Percentiles rank a stretch among this genome's conserved stretches.
Evolutionary conservation across 2,888 invertebrate species (phyloP).

Genomic region (Scaptomyza caliginosa): DNA sequence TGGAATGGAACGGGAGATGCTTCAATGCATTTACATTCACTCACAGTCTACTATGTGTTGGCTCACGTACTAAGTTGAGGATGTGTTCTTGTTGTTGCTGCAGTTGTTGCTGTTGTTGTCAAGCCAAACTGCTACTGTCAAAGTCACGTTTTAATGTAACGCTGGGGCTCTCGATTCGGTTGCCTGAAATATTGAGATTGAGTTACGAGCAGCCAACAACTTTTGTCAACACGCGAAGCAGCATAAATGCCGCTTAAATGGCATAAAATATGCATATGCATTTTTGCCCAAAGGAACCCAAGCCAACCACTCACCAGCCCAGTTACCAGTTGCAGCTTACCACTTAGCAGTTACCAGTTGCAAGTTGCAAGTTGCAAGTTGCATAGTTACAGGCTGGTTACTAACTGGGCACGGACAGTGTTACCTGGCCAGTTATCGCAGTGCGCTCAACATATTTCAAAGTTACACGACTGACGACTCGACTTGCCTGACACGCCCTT

Average conservation of each 20-base stretch:
- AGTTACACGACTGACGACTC: constrained; percentile 77
- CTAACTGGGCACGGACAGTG: constrained; percentile 29
- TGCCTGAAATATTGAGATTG: constrained; percentile 77
- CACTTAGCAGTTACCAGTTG: constrained; percentile 37
- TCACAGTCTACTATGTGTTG: constrained; percentile 54
- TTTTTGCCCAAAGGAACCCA: constrained; percentile 40
- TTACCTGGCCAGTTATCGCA: constrained; percentile 78
- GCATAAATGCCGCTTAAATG: constrained; percentile 78
- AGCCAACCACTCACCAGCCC: constrained; percentile 18
- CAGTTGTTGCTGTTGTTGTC: constrained; percentile 49
- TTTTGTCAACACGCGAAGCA: constrained; percentile 77
- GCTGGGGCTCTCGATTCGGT: constrained; percentile 53
- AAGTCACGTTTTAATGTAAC: constrained; percentile 78
- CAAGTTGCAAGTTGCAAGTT: constrained; percentile 33
- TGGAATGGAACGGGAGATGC: constrained; percentile 45
- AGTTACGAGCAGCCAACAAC: constrained; percentile 78
- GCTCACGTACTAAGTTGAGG: constrained; percentile 61
- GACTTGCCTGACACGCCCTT: constrained; percentile 73
- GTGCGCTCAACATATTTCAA: constrained; percentile 76
- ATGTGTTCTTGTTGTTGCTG: constrained; percentile 24
- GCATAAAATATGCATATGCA: constrained; percentile 78
- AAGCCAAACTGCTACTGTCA: constrained; percentile 75
- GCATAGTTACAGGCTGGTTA: constrained; percentile 35
- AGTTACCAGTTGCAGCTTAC: constrained; percentile 40
- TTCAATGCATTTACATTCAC: constrained; percentile 58